Base-by-base conservation (phyloP, 1,140 invertebrate genomes). In the Atta texana region DNA sequence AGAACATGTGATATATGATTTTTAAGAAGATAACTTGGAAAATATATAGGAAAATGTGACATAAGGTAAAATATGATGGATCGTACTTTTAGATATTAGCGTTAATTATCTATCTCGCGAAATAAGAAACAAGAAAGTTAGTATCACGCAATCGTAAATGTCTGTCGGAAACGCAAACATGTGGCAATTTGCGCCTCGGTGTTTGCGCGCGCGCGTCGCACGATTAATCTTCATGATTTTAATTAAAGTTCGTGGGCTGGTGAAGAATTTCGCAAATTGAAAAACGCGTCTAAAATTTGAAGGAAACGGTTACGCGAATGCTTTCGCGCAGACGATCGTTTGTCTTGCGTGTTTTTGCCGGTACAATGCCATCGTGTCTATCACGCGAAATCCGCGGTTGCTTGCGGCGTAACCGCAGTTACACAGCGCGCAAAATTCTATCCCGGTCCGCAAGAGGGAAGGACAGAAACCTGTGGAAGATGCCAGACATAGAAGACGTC, bases 191-290 rank as follows among this genome's bases (percentile, higher is more conserved):
- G 49, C 63, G 44, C 18, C 44, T 34, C 24, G 51, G 16, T 18
- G 16, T 16, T 12, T 6, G 53, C 18, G 53, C 18, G 53, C 53
- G 12, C n/a, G 28, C 63, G 63, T 31, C 34, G 55, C 55, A 51
- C 39, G 21, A 84, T 84, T 84, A 84, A 84, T 84, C 80, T 84
- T 84, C 69, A 74, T 84, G 68, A 84, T 84, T 74, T 84, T 84
- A 84, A 84, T 84, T 84, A 84, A 84, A 84, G 69, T 28, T 31
- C 28, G 68, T 24, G 80, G 31, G 24, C n/a, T 10, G 10, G 39
- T 14, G 21, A 84, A 34, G 69, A 84, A 61, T 75, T 84, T 84
- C 80, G 69, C 69, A 84, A 84, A 84, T 84, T 84, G 80, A 84
- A 84, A 84, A 84, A 75, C 80, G 68, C 69, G 69, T 51, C 69